Evolutionary conservation across 2,797 vertebrate genomes (phyloP), one percentile per base, ranked within the genome.

Genomic region (Malurus splendens): DNA sequence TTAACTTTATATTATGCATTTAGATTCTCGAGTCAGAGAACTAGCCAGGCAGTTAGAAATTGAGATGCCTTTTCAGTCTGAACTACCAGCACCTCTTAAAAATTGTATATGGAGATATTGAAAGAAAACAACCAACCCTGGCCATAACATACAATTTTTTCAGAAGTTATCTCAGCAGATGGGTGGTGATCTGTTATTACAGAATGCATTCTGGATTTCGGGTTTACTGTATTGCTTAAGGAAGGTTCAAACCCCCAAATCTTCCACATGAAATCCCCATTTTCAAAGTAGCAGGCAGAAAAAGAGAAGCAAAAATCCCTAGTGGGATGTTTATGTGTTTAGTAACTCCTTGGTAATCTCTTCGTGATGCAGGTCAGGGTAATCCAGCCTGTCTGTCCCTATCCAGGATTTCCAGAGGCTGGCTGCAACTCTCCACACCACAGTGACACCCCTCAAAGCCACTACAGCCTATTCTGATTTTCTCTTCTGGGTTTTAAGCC

Each of bases 11-110:
- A 25, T 64, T 82, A 90, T 9, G 15, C 14, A 62, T 64, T 65
- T 90, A 81, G 12, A 87, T 66, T 89, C 39, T 55, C 59, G 59
- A 87, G 48, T 33, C 17, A 71, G 33, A 86, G 27, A 85, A 75
- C 15, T 30, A 83, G 27, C 39, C 45, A 83, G 50, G 13, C 24
- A 73, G 41, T n/a, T 66, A 62, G 18, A 86, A 89, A 17, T 1
- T 44, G 2, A 14, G 44, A 41, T 56, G 23, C 4, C 39, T 86
- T 89, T 52, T 64, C 39, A 64, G 30, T 66, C 28, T 67, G 66
- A 91, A 78, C 33, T 66, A 75, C 11, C 32, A 84, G 32, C 13
- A 78, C 2, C 11, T 59, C 81, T 70, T 51, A 60, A 73, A 92
- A 73, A 56, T 12, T 7, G 0, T 38, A 66, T 9, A 12, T 52